Conservation (phyloP, 2,797 vertebrate species). For the Enteromius radiatus region DNA sequence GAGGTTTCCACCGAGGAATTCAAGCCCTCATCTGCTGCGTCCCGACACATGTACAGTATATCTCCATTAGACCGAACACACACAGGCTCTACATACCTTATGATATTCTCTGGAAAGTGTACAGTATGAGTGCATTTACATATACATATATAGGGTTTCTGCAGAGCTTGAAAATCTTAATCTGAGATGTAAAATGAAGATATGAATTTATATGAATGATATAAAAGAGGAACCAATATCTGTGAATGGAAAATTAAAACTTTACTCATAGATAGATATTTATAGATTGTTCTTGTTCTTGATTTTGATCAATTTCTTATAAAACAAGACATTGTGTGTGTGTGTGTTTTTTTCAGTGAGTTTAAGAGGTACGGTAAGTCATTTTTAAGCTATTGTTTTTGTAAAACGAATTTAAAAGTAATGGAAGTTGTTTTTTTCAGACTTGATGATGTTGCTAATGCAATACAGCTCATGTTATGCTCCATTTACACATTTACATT, state of each 20-base stretch:
- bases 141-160: not conserved
- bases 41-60: not conserved
- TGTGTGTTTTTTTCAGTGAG: too few relatives aligned
- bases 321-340: not conserved
- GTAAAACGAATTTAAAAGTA: too few relatives aligned
- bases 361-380: too few relatives aligned
- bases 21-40: not conserved
- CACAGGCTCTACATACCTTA: not conserved
- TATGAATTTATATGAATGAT: too few relatives aligned
- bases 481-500: not conserved
- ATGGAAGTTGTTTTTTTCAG: not conserved
- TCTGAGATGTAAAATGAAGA: not conserved
- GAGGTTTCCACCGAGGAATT: constrained; percentile 3
- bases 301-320: not conserved
- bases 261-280: not conserved
- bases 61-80: not conserved
- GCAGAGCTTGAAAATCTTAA: not conserved
- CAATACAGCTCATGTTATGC: not conserved
- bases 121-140: not conserved
- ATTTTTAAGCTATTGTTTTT: too few relatives aligned
- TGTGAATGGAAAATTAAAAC: not conserved
- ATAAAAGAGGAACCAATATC: not conserved
- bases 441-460: not conserved
- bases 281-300: not conserved
- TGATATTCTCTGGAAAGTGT: not conserved